These are phyloP conservation scores for Drosophila mayri DNA, from an alignment of 1,140 invertebrate species.

Conservation along the genomic window DNA sequence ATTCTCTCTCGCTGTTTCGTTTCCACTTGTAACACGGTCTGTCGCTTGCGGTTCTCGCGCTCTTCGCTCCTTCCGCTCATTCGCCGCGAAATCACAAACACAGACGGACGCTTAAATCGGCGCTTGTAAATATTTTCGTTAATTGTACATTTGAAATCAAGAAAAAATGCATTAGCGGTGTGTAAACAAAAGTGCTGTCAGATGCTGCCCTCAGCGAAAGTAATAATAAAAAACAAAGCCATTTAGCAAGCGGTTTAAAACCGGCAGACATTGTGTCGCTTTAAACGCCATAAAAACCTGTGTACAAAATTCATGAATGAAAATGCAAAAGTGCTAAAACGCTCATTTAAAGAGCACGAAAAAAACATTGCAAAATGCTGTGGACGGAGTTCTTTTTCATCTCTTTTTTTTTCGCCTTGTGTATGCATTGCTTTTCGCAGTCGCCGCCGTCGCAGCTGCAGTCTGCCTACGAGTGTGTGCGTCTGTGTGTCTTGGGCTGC, in stretches of 20 bases:
- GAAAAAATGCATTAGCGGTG: constrained; percentile 35
- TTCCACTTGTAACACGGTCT: constrained; percentile 65
- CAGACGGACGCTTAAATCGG: constrained; percentile 59
- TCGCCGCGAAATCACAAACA: constrained; percentile 67
- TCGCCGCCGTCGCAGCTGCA: constrained; percentile 11
- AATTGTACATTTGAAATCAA: constrained; percentile 39
- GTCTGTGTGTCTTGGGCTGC: constrained; percentile 1
- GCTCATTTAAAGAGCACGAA: constrained; percentile 1
- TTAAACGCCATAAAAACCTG: constrained; percentile 41
- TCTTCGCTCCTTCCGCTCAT: constrained; percentile 38
- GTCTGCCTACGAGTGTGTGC: constrained; percentile 10
- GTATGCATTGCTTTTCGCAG: constrained; percentile 65
- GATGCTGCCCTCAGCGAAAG: constrained; percentile 39
- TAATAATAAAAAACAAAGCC: constrained; percentile 20
- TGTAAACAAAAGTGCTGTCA: constrained; percentile 28
- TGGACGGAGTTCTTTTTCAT: constrained; percentile 46
- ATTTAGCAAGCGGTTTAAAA: constrained; percentile 2
- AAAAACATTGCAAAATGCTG: constrained; percentile 42
- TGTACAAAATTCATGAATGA: constrained; percentile 70
- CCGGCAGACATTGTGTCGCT: constrained; percentile 13
- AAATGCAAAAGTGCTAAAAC: constrained; percentile 53
- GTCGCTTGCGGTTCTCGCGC: constrained; percentile 35
- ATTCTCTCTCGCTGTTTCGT: constrained; percentile 54
- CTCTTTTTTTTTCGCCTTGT: constrained; percentile 56
- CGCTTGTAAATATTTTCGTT: constrained; percentile 57